Conservation (phyloP, 2,888 invertebrate species). For the Nezara viridula region DNA sequence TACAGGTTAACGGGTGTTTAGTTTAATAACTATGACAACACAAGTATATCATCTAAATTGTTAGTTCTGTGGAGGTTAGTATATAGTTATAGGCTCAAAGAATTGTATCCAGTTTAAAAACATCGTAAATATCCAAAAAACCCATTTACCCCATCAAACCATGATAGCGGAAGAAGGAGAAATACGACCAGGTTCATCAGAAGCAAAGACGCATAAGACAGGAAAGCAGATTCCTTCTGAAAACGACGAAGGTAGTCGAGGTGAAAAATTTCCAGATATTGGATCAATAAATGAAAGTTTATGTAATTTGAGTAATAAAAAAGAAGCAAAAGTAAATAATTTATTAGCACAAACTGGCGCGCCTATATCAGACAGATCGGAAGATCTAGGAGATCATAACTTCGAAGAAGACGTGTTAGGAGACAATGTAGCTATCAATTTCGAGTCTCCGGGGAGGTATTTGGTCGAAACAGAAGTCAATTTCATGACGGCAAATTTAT, state of each 20-base stretch:
- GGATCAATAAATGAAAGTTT: neutral
- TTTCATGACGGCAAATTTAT: slow-evolving; percentile 34
- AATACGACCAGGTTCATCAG: neutral
- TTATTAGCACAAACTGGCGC: neutral
- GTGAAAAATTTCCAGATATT: neutral
- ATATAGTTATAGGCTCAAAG: neutral
- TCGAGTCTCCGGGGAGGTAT: slow-evolving; percentile 10
- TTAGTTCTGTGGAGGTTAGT: slow-evolving; percentile 36
- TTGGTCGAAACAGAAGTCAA: slow-evolving; percentile 33
- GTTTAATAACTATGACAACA: slow-evolving; percentile 43
- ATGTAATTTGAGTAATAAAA: neutral
- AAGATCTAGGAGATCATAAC: neutral
- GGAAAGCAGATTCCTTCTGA: neutral
- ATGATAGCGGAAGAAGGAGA: slow-evolving; percentile 8
- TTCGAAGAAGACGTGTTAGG: slow-evolving; percentile 10
- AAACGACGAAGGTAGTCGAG: neutral
- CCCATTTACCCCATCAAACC: neutral
- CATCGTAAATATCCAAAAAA: neutral
- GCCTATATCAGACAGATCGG: neutral
- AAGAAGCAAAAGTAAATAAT: neutral
- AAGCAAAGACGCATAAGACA: neutral
- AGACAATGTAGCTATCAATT: neutral
- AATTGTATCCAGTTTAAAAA: neutral
- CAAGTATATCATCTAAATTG: slow-evolving; percentile 23
- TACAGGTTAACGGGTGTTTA: slow-evolving; percentile 19